phyloP scores from a whole-genome alignment of 1,140 invertebrate genomes.

The Drosophila aff. region DNA sequence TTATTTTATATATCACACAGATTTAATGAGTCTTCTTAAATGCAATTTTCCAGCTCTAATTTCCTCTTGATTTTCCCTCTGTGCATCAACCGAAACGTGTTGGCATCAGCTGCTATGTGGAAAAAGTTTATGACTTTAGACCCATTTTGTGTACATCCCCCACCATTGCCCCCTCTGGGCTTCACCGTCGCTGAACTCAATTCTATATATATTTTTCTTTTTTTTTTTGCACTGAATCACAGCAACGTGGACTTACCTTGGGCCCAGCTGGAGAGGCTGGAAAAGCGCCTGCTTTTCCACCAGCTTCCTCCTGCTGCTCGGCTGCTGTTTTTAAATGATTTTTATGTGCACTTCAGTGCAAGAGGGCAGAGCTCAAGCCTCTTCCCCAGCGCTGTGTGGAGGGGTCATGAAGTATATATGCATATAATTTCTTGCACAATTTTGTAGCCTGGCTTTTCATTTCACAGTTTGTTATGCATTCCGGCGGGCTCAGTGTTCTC shows the following conservation, averaged over 20 bases:
- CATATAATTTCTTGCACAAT: conserved; percentile 70
- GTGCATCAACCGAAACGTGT: conserved; percentile 45
- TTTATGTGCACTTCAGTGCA: conserved; percentile 77
- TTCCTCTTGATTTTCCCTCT: not conserved
- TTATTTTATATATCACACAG: too few relatives aligned
- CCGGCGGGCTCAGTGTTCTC: conserved; percentile 18
- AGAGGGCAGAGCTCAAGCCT: conserved; percentile 17
- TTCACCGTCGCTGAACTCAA: conserved; percentile 63
- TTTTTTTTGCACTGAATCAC: conserved; percentile 61
- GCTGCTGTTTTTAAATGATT: conserved; percentile 80
- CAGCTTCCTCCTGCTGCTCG: conserved; percentile 25
- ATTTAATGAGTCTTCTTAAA: too few relatives aligned
- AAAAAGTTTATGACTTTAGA: conserved; percentile 83
- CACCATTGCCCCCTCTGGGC: conserved; percentile 1
- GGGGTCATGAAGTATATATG: conserved; percentile 40
- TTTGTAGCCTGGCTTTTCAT: conserved; percentile 57
- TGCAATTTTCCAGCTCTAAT: not conserved
- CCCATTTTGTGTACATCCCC: conserved; percentile 72
- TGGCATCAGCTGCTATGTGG: conserved; percentile 79
- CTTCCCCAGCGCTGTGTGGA: not conserved
- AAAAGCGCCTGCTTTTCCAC: conserved; percentile 26
- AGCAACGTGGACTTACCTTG: conserved; percentile 59
- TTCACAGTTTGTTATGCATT: conserved; percentile 60
- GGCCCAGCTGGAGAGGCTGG: conserved; percentile 46
- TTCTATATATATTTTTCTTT: conserved; percentile 5